Conservation (phyloP, 2,113 vertebrate genomes). For the Chauna torquata region DNA sequence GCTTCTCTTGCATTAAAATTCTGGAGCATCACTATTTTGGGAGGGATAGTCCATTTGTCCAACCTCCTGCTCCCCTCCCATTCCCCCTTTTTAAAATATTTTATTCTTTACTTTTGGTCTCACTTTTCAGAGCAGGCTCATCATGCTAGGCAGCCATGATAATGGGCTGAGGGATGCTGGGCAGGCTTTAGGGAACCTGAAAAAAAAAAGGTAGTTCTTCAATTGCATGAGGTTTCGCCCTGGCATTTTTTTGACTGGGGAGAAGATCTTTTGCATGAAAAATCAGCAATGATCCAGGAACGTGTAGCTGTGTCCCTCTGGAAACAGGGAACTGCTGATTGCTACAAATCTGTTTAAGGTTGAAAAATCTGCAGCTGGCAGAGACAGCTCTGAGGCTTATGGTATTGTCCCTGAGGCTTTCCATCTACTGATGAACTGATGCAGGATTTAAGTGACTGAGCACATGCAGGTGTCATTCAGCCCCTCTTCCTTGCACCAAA, state of each 20-base stretch:
- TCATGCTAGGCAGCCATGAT: neutral
- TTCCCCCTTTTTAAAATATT: neutral
- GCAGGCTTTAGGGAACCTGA: neutral
- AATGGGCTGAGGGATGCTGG: neutral
- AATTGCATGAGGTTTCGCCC: neutral
- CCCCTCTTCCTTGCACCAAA: neutral
- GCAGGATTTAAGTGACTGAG: neutral
- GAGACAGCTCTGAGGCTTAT: neutral
- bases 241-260: neutral
- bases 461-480: neutral
- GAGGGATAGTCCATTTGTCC: neutral
- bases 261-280: neutral
- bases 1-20: neutral
- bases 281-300: neutral
- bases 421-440: accelerated
- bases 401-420: neutral
- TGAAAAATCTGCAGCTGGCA: conserved; percentile 56
- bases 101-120: neutral
- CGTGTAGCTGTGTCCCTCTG: conserved; percentile 15
- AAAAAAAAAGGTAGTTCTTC: neutral
- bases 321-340: conserved; percentile 52
- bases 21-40: neutral
- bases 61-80: too few species aligned
- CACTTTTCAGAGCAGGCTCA: neutral
- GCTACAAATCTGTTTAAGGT: conserved; percentile 29